Evolutionary conservation across 2,797 vertebrate species (phyloP).

Genomic region (Gastrophryne carolinensis): DNA sequence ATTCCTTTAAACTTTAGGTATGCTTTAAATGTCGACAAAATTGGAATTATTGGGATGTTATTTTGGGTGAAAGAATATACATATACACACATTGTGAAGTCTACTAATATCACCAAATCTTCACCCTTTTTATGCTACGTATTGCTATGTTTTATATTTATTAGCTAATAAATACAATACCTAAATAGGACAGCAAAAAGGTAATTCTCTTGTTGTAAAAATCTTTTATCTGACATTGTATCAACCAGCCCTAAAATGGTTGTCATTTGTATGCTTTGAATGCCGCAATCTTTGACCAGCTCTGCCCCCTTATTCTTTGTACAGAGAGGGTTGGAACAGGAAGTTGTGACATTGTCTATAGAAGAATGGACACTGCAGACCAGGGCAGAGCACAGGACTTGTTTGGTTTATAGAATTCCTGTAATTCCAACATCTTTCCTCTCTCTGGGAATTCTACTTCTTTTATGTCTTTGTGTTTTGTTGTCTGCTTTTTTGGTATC

Average conservation of each 20-base stretch:
- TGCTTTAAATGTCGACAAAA: too few relatives aligned
- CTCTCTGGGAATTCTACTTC: constrained; percentile 45
- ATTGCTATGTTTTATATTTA: too few relatives aligned
- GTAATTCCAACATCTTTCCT: constrained; percentile 51
- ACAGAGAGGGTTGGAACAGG: constrained; percentile 21
- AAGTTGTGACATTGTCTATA: constrained; percentile 38
- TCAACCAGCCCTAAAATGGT: not conserved
- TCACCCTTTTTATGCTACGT: too few relatives aligned
- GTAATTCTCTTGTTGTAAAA: too few relatives aligned
- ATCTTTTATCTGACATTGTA: too few relatives aligned
- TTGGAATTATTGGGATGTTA: too few relatives aligned
- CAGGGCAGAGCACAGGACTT: constrained; percentile 26
- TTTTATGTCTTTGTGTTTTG: constrained; percentile 43
- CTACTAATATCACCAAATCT: too few relatives aligned
- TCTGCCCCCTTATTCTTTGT: not conserved
- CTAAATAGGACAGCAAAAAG: too few relatives aligned
- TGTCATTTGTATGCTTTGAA: not conserved
- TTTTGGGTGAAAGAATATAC: too few relatives aligned
- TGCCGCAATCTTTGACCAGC: not conserved
- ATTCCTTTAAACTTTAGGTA: too few relatives aligned
- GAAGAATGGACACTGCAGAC: constrained; percentile 38
- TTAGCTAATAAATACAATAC: too few relatives aligned
- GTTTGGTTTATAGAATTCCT: constrained; percentile 48
- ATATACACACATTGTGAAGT: too few relatives aligned
- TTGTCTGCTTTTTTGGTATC: constrained; percentile 15